Evolutionary conservation across 2,797 vertebrate genomes (phyloP), one percentile per base, ranked within the genome.

Genomic region (Mus caroli): DNA sequence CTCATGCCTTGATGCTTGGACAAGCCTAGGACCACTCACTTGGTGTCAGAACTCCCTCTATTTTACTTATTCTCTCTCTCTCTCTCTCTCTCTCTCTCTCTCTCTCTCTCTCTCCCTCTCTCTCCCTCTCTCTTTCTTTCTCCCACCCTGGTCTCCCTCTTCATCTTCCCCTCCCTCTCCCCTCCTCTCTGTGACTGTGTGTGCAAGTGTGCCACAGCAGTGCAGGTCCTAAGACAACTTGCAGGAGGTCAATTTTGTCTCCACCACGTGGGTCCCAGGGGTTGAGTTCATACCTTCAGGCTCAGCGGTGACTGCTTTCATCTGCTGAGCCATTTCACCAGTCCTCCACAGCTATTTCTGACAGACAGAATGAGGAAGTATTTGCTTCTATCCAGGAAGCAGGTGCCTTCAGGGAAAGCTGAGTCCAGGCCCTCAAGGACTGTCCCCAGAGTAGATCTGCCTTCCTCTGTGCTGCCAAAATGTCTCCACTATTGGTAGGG

Each of bases 351-450:
- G 19, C 20, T 40, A 75, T 83, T 60, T 58, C 91, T 77, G 46
- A 90, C 28, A 71, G 64, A 76, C 87, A 64, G 67, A 88, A 87
- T 84, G 79, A 34, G 54, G 40, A 83, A 83, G 46, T 83, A 46
- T 64, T 80, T 62, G 37, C 37, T 90, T 40, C 73, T 87, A 22
- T 64, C 54, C 28, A 60, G 67, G 50, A 79, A 92, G 78, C 43
- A 10, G 67, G 67, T 37, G 3, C 31, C 46, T 93, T 94, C 75
- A 88, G 91, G 82, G 31, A 60, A 40, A 56, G 77, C 80, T 82
- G 58, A 76, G 88, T 90, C 91, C 71, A 92, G 84, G 19, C 4
- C 43, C 15, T 64, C 37, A 76, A 54, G n/a, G 90, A 89, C 20
- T 58, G 4, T 50, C 56, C n/a, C 69, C 28, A 76, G 67, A 92